Evolutionary conservation across 1,140 invertebrate species (phyloP).

Genomic region (Phenacoccus solenopsis): DNA sequence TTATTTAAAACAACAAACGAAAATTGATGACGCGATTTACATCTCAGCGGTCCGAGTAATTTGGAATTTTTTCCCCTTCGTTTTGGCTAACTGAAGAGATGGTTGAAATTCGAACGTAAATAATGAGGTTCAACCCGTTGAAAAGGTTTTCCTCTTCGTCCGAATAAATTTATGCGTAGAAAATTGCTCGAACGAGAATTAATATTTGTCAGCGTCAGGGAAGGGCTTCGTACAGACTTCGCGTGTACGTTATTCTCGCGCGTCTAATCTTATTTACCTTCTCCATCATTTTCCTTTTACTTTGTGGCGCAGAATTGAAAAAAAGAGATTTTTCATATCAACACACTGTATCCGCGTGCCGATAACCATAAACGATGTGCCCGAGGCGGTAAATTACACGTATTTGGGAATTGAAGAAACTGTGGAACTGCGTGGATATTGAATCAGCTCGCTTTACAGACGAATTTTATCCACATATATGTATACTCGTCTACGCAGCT

Average conservation of each 20-base stretch:
- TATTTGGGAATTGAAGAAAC: not conserved
- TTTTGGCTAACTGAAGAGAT: not conserved
- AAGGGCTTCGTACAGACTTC: no score
- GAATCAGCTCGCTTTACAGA: not conserved
- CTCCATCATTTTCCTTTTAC: not conserved
- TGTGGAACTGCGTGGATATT: not conserved
- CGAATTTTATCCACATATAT: no score
- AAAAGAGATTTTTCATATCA: not conserved
- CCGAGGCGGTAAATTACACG: not conserved
- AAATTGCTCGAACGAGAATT: not conserved
- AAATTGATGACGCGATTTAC: no score
- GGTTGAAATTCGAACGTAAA: not conserved
- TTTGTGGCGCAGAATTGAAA: not conserved
- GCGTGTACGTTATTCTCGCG: not conserved
- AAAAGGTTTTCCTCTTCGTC: not conserved
- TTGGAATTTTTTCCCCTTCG: not conserved
- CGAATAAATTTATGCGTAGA: not conserved
- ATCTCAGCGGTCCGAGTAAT: not conserved
- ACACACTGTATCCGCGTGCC: no score
- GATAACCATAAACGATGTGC: not conserved
- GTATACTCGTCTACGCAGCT: no score
- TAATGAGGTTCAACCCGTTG: not conserved
- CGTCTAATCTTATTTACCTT: not conserved
- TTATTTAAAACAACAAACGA: not conserved
- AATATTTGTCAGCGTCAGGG: not conserved